Base-by-base conservation (phyloP, 2,888 invertebrate species). In the Lathronympha strigana region DNA sequence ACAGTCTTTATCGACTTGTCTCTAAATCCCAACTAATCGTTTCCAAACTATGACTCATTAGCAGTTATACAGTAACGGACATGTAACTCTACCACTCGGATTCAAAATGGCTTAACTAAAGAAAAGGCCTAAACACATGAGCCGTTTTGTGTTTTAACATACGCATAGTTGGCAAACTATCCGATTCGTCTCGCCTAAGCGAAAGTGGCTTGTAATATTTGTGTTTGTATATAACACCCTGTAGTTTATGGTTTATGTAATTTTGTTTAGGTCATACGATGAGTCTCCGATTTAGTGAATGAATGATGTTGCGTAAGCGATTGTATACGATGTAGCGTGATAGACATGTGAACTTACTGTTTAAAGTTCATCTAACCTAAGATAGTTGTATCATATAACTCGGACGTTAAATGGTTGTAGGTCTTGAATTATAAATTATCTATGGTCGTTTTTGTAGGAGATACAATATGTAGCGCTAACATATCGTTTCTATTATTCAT, bases 191-290 rank as follows among this genome's bases (percentile, higher is more conserved):
- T 47, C 66, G 61, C 28, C 47, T 11, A 53, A 61, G 60, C 66
- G 66, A 66, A 66, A 66, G 66, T 49, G 49, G 31, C 36, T 47
- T n/a, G 66, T 54, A 66, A 66, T 61, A 54, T 66, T 66, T 66
- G 66, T 63, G 63, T 49, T 66, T 66, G 60, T 54, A 38, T 54
- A 49, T 47, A 47, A 45, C 63, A 58, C 51, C 57, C 57, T 19
- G 40, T 63, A 28, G 53, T 6, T 38, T 11, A 55, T 17, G 15
- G 17, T 60, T 45, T 60, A 53, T 47, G 47, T 45, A 38, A 45
- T 61, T 61, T 53, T 50, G 61, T 61, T 64, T 60, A 60, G 51
- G 45, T 64, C 25, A 31, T 40, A 57, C 15, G 23, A 54, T 61
- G 61, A 53, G 17, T 53, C 15, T 53, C 5, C 8, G 23, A 17